Evolutionary conservation across 2,888 invertebrate species (phyloP), one percentile per base, ranked within the genome.

Genomic region (Mesoligia furuncula): DNA sequence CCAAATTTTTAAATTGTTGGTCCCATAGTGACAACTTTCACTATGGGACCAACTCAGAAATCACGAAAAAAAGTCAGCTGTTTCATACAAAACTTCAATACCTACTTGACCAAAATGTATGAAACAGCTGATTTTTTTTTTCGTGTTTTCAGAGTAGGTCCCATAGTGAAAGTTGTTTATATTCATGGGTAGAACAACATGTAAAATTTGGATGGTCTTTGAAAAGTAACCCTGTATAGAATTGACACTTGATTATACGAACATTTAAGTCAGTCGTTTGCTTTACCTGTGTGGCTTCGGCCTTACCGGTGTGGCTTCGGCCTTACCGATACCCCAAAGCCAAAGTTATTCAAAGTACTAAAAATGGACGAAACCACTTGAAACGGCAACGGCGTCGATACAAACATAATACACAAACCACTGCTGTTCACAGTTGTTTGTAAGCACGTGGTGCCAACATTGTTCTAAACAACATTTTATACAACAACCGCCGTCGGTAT

Each of bases 391-490:
- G 72, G 27, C 31, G 13, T 71, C 73, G 67, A 69, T 69, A 71
- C 61, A 68, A 42, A 64, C 54, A n/a, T 69, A 69, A 73, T 31
- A 42, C 66, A 62, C 48, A 75, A 79, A 79, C 86, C 57, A 48
- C 83, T 31, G 66, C 59, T 72, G 48, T 61, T 85, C 24, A 61
- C 31, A 67, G 42, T 71, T 78, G 65, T 73, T 73, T 42, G 5
- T n/a, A 36, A 87, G 73, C 84, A 84, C 73, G 57, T 83, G 79
- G 15, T 39, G 27, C 57, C 51, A 83, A 84, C 75, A 87, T 80
- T 71, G 87, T 75, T 85, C 13, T 27, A 59, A 84, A 84, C 85
- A 84, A 84, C 42, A 80, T 84, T 87, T 75, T 65, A 76, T 64
- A 54, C n/a, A 76, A 71, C 71, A 54, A 42, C 84, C 73, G n/a